These are phyloP conservation scores for Aptenodytes forsteri DNA, from an alignment of 2,113 vertebrate species.

Conservation along the genomic window DNA sequence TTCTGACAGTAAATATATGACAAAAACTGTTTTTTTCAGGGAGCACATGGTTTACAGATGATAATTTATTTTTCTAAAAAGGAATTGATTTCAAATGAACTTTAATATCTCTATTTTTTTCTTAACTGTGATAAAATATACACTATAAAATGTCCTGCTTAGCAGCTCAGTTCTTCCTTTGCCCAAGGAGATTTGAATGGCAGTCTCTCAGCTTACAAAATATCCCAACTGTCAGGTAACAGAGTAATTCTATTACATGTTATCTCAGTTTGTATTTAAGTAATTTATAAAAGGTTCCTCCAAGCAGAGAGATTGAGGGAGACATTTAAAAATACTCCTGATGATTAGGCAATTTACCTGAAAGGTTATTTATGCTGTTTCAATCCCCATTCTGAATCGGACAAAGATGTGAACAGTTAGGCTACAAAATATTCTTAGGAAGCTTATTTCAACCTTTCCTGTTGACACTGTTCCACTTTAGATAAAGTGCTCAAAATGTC, in stretches of 20 bases:
- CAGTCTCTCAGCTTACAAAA: neutral
- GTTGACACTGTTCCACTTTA: slow-evolving; percentile 38
- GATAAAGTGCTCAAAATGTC: slow-evolving; percentile 7
- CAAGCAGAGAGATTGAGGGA: neutral
- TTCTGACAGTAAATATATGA: slow-evolving; percentile 45
- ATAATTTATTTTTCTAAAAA: slow-evolving; percentile 20
- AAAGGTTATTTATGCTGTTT: neutral
- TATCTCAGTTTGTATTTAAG: neutral
- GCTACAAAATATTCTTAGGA: neutral
- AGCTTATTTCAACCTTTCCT: slow-evolving; percentile 24
- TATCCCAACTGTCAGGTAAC: neutral
- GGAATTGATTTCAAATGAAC: neutral
- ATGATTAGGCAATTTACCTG: slow-evolving; percentile 19
- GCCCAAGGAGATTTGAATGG: neutral
- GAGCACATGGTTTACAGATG: neutral
- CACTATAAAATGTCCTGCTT: neutral
- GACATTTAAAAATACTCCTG: slow-evolving; percentile 3
- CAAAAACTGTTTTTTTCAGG: slow-evolving; percentile 4
- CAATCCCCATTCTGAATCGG: neutral
- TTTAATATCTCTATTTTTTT: neutral
- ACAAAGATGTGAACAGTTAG: neutral
- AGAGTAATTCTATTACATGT: neutral
- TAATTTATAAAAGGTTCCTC: neutral
- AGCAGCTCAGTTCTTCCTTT: neutral
- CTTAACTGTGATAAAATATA: neutral